A percentile compares a stretch with the other conserved stretches of the same genome.
phyloP scores from a whole-genome alignment of 2,113 vertebrate genomes.

The Tachycineta bicolor region DNA sequence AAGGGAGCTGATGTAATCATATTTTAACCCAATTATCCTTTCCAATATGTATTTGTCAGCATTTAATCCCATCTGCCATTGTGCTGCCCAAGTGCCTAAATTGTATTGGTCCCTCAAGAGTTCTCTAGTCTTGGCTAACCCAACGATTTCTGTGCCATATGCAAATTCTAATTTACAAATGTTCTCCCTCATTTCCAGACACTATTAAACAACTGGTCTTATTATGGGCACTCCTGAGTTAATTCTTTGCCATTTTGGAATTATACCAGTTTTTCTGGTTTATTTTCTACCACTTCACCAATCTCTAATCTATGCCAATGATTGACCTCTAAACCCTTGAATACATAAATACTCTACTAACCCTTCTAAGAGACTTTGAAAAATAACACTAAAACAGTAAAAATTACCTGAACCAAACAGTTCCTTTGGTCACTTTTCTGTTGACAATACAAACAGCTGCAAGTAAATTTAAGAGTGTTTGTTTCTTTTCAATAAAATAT shows the following conservation, averaged over 20 bases:
- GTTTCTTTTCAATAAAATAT: background rate
- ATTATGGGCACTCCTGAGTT: background rate
- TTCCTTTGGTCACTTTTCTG: background rate
- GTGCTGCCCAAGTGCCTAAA: constrained; percentile 55
- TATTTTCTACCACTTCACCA: background rate
- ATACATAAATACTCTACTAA: background rate
- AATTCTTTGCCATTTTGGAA: constrained; percentile 4
- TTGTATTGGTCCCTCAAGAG: constrained; percentile 34
- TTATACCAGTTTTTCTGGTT: background rate
- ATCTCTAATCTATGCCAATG: background rate
- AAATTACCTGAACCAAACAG: background rate
- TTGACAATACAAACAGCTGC: background rate
- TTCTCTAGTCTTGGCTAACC: constrained; percentile 39
- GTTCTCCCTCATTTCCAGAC: constrained; percentile 40
- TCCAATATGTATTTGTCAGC: constrained; percentile 62
- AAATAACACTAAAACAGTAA: background rate
- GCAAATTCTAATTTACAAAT: constrained; percentile 53
- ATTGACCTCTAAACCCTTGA: background rate
- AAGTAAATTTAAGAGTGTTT: background rate
- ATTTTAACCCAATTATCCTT: constrained; percentile 69
- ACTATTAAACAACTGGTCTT: constrained; percentile 36
- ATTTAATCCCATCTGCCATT: constrained; percentile 64
- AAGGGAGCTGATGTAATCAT: constrained; percentile 60
- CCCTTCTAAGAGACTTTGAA: background rate
- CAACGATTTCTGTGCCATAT: constrained; percentile 42